Conservation (phyloP, 1,140 invertebrate species). For the Drosophila kepulauana region DNA sequence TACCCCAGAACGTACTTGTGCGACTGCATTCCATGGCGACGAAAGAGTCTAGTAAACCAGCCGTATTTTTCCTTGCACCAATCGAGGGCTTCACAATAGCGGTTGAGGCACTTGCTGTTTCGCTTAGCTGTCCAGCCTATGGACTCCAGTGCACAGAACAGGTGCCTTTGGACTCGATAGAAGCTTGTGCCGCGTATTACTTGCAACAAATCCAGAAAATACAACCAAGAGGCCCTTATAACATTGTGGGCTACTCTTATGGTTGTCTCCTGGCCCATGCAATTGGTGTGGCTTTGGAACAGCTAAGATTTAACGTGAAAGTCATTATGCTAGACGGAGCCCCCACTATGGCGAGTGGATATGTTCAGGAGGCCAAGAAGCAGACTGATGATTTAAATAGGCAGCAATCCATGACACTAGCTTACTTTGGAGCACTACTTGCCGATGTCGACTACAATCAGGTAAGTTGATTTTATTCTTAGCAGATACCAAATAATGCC, state of each 20-base stretch:
- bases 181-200: slow-evolving; percentile 92
- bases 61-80: slow-evolving; percentile 93
- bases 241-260: slow-evolving; percentile 96
- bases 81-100: slow-evolving; percentile 94
- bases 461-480: slow-evolving; percentile 31
- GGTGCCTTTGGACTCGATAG: slow-evolving; percentile 91
- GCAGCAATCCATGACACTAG: slow-evolving; percentile 90
- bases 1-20: slow-evolving; percentile 89
- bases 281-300: slow-evolving; percentile 95
- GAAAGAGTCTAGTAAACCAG: slow-evolving; percentile 80
- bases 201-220: slow-evolving; percentile 91
- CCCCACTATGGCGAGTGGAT: slow-evolving; percentile 93
- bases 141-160: slow-evolving; percentile 94
- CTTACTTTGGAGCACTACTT: slow-evolving; percentile 93
- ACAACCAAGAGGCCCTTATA: slow-evolving; percentile 93
- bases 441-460: slow-evolving; percentile 89
- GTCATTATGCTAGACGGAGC: slow-evolving; percentile 96
- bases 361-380: slow-evolving; percentile 89
- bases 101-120: slow-evolving; percentile 89
- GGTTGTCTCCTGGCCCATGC: slow-evolving; percentile 96
- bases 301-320: slow-evolving; percentile 87
- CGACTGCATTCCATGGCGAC: slow-evolving; percentile 86
- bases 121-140: slow-evolving; percentile 92
- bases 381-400: slow-evolving; percentile 84
- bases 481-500: too few species aligned